These are phyloP conservation scores for Drosophila limbata DNA, from an alignment of 2,888 invertebrate genomes.

Conservation along the genomic window DNA sequence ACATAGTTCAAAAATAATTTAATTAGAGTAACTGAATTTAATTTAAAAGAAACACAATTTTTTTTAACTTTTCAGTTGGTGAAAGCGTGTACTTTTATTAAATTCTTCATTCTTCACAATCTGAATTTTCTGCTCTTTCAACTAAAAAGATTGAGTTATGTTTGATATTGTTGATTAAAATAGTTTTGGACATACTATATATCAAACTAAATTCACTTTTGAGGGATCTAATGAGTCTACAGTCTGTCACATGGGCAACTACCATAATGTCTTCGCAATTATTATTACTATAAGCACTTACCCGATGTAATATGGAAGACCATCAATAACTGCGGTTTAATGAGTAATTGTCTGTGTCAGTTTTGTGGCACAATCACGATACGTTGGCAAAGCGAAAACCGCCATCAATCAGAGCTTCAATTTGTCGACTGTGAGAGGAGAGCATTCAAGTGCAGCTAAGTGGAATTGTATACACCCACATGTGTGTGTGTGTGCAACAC, in stretches of 20 bases:
- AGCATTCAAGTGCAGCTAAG: neutral
- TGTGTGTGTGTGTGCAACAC: constrained; percentile 43
- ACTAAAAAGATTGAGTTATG: neutral
- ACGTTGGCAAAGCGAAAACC: constrained; percentile 25
- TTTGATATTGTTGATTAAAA: neutral
- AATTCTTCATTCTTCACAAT: neutral
- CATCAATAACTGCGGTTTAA: constrained; percentile 52
- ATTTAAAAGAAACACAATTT: neutral
- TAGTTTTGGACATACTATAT: neutral
- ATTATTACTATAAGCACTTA: constrained; percentile 46
- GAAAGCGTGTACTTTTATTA: neutral
- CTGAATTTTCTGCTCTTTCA: no score
- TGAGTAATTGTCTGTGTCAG: constrained; percentile 46
- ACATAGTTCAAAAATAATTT: no score
- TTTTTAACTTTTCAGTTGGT: neutral
- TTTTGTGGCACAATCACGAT: constrained; percentile 24
- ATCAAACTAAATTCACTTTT: neutral
- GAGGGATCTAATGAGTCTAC: neutral
- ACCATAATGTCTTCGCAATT: neutral
- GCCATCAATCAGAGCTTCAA: constrained; percentile 55
- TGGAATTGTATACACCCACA: constrained; percentile 2
- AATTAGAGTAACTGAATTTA: neutral
- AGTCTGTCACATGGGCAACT: neutral
- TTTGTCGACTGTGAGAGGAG: constrained; percentile 12
- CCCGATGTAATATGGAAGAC: constrained; percentile 10